Evolutionary conservation across 2,113 vertebrate species (phyloP), one percentile per base, ranked within the genome.

Genomic region (Capreolus pygargus): DNA sequence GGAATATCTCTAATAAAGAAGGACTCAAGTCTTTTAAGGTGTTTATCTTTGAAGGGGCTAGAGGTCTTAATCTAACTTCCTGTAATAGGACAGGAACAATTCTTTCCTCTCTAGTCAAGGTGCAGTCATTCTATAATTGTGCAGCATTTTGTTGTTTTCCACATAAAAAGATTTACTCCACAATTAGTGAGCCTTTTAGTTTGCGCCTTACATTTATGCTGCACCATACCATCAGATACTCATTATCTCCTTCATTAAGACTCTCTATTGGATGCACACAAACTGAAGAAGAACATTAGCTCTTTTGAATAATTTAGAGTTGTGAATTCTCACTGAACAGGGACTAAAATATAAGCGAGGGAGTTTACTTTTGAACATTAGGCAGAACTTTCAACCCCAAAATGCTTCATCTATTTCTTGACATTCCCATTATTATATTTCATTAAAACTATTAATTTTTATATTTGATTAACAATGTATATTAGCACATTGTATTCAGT

Each of bases 181-280:
- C 25, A 47, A 76, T 88, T 74, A 96, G 43, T 30, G 21, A 95
- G 79, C 0, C n/a, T 89, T 3, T 61, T 83, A 84, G 13, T 7
- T 55, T 79, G 16, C 17, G 91, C 86, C 47, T 90, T 70, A 28
- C 7, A 36, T 85, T 81, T 95, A 25, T 8, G 1, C 28, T 74
- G 30, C 17, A 67, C 43, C 4, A 52, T 43, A 45, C 52, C 83
- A n/a, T 85, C 52, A 89, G 67, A 58, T 74, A 28, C 36, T 87
- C 79, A 94, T 94, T 94, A 94, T 58, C 57, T 86, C 33, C 83
- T 86, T 96, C 86, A 47, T 93, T 87, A 96, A 97, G 57, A 91
- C 36, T 57, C 12, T 60, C 61, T 82, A 47, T 90, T 79, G 84
- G 30, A 81, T 60, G 15, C 36, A 76, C 4, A 76, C 27, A 58